These are phyloP conservation scores for Drosophila albomicans DNA, from an alignment of 1,140 invertebrate genomes.

Conservation along the genomic window DNA sequence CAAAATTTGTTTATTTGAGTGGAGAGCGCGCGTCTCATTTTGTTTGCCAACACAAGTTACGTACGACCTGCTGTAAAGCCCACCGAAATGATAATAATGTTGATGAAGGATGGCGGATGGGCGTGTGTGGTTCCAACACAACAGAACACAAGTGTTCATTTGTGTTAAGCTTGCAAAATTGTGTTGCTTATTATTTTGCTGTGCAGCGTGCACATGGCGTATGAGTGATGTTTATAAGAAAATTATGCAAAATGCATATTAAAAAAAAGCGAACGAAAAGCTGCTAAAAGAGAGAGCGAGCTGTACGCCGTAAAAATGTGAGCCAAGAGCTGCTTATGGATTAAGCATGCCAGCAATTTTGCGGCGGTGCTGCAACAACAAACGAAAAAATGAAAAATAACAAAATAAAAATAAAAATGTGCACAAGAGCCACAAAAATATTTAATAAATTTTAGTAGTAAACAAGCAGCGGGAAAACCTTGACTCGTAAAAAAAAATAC, in stretches of 20 bases:
- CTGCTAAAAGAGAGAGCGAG: conserved; percentile 1
- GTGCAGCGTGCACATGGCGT: conserved; percentile 68
- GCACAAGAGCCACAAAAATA: conserved; percentile 65
- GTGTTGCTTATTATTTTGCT: conserved; percentile 74
- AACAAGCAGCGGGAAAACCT: conserved; percentile 60
- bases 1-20: conserved; percentile 1
- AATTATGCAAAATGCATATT: conserved; percentile 81
- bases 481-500: conserved; percentile 51
- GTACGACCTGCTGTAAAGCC: neutral
- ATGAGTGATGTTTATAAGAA: conserved; percentile 81
- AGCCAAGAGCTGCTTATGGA: conserved; percentile 81
- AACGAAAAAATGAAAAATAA: conserved; percentile 32
- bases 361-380: conserved; percentile 39
- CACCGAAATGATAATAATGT: neutral
- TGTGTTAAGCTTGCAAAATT: conserved; percentile 78
- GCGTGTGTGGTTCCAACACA: conserved; percentile 26
- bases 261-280: conserved; percentile 38
- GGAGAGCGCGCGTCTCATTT: neutral
- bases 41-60: neutral
- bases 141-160: conserved; percentile 73
- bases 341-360: conserved; percentile 82
- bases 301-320: conserved; percentile 68
- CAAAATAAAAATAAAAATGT: conserved; percentile 25
- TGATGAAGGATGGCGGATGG: neutral
- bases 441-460: conserved; percentile 80